Evolutionary conservation across 1,140 invertebrate genomes (phyloP).

Genomic region (Drosophila arawakana): DNA sequence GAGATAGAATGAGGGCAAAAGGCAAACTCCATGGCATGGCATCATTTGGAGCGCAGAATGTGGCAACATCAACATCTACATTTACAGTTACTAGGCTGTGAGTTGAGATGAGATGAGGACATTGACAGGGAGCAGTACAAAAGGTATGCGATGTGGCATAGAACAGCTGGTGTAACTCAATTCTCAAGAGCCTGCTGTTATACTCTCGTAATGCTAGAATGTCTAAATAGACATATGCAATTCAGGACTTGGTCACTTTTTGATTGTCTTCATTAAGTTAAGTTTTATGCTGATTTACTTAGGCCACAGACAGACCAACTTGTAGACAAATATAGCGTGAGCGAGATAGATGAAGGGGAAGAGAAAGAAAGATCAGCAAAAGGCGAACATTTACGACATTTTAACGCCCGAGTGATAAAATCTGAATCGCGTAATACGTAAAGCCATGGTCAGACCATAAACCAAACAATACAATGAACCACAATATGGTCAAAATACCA

Average conservation of each 20-base stretch:
- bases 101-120: slow-evolving; percentile 2
- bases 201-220: slow-evolving; percentile 31
- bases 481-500: slow-evolving; percentile 42
- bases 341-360: background rate
- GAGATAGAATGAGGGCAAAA: slow-evolving; percentile 69
- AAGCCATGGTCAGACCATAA: slow-evolving; percentile 52
- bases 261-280: slow-evolving; percentile 83
- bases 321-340: slow-evolving; percentile 8
- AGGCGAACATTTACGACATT: slow-evolving; percentile 65
- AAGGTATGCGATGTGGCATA: slow-evolving; percentile 11
- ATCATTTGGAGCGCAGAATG: slow-evolving; percentile 68
- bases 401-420: slow-evolving; percentile 75
- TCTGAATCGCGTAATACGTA: slow-evolving; percentile 59
- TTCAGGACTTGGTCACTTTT: slow-evolving; percentile 66
- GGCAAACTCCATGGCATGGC: slow-evolving; percentile 70
- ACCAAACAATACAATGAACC: slow-evolving; percentile 43
- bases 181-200: slow-evolving; percentile 40
- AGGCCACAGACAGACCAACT: slow-evolving; percentile 52
- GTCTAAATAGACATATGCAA: slow-evolving; percentile 62
- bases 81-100: background rate
- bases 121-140: slow-evolving; percentile 30
- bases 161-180: slow-evolving; percentile 64
- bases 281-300: slow-evolving; percentile 83
- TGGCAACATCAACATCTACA: slow-evolving; percentile 18
- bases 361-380: slow-evolving; percentile 3